Evolutionary conservation across 92 coral and sea anemone species (phyloP), one percentile per base, ranked within the genome.

Genomic region (Palythoa grandiflora): DNA sequence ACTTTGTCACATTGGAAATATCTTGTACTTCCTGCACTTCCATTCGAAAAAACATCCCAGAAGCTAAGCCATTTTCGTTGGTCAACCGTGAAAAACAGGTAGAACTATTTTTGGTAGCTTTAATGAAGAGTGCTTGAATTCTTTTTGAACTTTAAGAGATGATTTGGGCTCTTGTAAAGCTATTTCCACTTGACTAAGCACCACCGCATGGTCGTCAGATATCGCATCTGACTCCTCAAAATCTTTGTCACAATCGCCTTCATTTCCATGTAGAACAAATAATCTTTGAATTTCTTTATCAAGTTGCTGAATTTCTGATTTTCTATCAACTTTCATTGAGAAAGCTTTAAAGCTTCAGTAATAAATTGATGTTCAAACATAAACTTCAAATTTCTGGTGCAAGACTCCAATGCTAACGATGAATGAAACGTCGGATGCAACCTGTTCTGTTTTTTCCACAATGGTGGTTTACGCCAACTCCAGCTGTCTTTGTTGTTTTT

Each of bases 61-160:
- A 88, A 88, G 39, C 91, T 80, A 57, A 88, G 91, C 87, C 87
- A 88, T 80, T 88, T 88, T 68, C 87, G n/a, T 80, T 55, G 21
- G 16, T 54, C 60, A 54, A 9, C 28, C 60, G 60, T 54, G 10
- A 54, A 54, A 54, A 54, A 89, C 88, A 72, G 88, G 91, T 38
- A 81, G 91, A 36, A 79, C 55, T 40, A 89, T 89, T 53, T 83
- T 83, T 12, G 88, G 85, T 59, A 89, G 78, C 68, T 89, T 89
- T 57, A 89, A 85, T 16, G 88, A 38, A 72, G 91, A 83, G 65
- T 74, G 91, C 68, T 89, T 89, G 37, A 89, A 85, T 60, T 59
- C 54, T 89, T 89, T 83, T 38, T 80, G 19, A 38, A 78, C 60
- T 14, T 38, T 54, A 17, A 74, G 19, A 75, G 1, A 38, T 2